Base-by-base conservation (phyloP, 2,888 invertebrate genomes). In the Trachelus tabidus region DNA sequence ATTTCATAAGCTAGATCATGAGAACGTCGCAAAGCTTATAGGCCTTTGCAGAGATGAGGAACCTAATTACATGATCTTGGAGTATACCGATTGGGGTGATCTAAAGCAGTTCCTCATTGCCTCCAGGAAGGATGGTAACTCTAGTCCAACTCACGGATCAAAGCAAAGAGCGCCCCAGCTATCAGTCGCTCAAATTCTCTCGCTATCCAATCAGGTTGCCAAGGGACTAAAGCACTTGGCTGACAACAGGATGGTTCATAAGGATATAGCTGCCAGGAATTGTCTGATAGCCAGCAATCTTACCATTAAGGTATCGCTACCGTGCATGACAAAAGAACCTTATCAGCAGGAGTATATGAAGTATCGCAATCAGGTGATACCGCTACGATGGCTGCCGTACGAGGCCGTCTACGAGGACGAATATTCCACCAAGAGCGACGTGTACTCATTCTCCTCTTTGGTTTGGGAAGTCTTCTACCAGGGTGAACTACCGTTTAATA, bases 51-150 rank as follows among this genome's bases (percentile, higher is more conserved):
- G 95, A 73, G 97, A 97, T 76, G 93, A 94, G 4, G 97, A 98
- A 84, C 98, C 98, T 0, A 97, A 97, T 89, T 97, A 95, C 87
- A 95, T 98, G 94, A 94, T 98, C 34, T 92, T 97, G 23, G 98
- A 98, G 88, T 96, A 97, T 89, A 97, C 97, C 4, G 98, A 98
- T 90, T 98, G 98, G 98, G 98, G 98, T 11, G 98, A 98, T 91
- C 93, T 98, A 76, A 98, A 98, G 87, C 97, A 97, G 92, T 98
- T 96, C 93, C 93, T 97, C 34, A 92, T 95, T 76, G 96, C 97
- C 15, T 90, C 91, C 11, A 83, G 85, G 6, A 90, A 87, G 77
- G 89, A 86, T 69, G 40, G 76, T 15, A 82, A 82, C 40, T 78
- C 79, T n/a, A 33, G 76, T 37, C 79, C 68, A 71, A 87, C 85